phyloP scores from a whole-genome alignment of 2,888 invertebrate genomes.

The Cryptocephalus moraei region DNA sequence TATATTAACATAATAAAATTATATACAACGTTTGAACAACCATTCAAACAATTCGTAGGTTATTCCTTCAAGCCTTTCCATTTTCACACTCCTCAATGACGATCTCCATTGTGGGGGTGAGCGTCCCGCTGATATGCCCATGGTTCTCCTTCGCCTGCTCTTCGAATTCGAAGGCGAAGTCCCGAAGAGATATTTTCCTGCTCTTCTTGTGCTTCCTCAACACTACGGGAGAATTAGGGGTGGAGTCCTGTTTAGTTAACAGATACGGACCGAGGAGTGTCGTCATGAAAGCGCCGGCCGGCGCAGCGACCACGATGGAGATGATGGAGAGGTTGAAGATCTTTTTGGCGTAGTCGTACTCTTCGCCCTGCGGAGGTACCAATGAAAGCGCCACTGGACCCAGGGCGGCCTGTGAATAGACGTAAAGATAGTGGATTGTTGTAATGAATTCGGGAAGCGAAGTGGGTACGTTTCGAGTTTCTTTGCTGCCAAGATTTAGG shows the following conservation, averaged over 20 bases:
- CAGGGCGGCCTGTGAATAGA: conserved; percentile 58
- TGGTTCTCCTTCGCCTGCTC: too few relatives aligned
- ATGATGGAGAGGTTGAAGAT: conserved; percentile 70
- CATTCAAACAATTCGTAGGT: too few relatives aligned
- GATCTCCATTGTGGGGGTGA: too few relatives aligned
- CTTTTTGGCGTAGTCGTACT: conserved; percentile 52
- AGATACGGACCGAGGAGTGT: conserved; percentile 68
- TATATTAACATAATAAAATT: too few relatives aligned
- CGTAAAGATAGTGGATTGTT: too few relatives aligned
- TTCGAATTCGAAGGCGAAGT: background rate
- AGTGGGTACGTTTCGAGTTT: too few relatives aligned
- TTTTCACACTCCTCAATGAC: too few relatives aligned
- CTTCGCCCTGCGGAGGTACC: conserved; percentile 40
- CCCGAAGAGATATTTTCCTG: conserved; percentile 6
- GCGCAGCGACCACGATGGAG: conserved; percentile 76
- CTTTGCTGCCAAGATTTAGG: too few relatives aligned
- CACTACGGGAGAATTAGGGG: conserved; percentile 54
- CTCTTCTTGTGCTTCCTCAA: conserved; percentile 58
- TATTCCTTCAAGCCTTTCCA: too few relatives aligned
- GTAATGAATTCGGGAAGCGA: too few relatives aligned
- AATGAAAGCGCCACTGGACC: conserved; percentile 68
- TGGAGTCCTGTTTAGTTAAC: conserved; percentile 60
- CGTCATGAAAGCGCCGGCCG: conserved; percentile 73
- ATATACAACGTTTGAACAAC: too few relatives aligned
- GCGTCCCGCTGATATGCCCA: too few relatives aligned